Base-by-base conservation (phyloP, 2,113 vertebrate genomes). In the Leucoraja erinaceus region DNA sequence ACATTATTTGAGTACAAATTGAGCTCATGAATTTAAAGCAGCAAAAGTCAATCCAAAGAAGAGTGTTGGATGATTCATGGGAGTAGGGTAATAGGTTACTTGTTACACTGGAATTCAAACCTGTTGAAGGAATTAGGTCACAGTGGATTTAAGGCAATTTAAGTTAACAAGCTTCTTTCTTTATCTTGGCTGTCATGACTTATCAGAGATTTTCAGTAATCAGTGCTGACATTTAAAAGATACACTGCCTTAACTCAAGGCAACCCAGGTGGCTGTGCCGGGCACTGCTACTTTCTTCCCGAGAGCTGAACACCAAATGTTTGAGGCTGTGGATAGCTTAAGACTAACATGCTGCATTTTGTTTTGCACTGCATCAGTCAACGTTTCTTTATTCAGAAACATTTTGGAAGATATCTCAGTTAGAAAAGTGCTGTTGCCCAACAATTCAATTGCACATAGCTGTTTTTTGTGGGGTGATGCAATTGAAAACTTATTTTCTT, bases 101-200 rank as follows among this genome's bases (percentile, higher is more conserved):
- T 47, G 63, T 90, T 70, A 91, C 63, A 72, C 88, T 91, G 88
- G 88, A 91, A 91, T 91, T 91, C 66, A 91, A 91, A 72, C 33
- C 66, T 91, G 83, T 33, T 91, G 66, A 72, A 91, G 59, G 88
- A 91, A 72, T 70, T 91, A 38, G 33, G 88, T 72, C 88, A 91
- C 66, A 72, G 61, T 91, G 63, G 33, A 47, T 91, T 63, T 66
- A 66, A 68, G 61, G n/a, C 86, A 90, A 31, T 90, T 47, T 72
- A 22, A 47, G 61, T 91, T 70, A 70, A 91, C 61, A 91, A 66
- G 33, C 66, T 70, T 20, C 88, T 70, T 91, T 86, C 81, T 86
- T 88, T 88, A 88, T 88, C 83, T 88, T 88, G 14, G 83, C 83
- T 88, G 83, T 88, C 83, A 88, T n/a, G 59, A 88, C n/a, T 88